Conservation (phyloP, 2,888 invertebrate species). For the Ypsolopha sequella region DNA sequence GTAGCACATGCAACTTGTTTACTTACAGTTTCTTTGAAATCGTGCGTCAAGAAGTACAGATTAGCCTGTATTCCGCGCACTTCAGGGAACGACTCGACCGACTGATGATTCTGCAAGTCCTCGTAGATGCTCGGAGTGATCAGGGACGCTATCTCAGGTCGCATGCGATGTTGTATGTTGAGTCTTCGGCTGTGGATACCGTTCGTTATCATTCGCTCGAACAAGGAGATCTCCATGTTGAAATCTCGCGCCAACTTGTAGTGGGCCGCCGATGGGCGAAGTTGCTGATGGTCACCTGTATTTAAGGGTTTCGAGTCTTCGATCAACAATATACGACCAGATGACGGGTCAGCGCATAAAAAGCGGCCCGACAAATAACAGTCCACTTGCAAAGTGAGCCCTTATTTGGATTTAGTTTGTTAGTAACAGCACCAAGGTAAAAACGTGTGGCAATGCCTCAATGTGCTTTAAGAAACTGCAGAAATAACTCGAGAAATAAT, state of each 20-base stretch:
- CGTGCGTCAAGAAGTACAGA: conserved; percentile 79
- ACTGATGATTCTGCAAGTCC: conserved; percentile 71
- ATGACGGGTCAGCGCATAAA: too few relatives aligned
- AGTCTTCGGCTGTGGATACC: conserved; percentile 73
- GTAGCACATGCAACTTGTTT: too few relatives aligned
- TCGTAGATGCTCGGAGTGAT: conserved; percentile 79
- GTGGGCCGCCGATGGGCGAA: conserved; percentile 79
- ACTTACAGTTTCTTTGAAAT: conserved; percentile 64
- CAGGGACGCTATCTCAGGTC: conserved; percentile 67
- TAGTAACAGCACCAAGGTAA: too few relatives aligned
- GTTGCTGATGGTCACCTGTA: conserved; percentile 83
- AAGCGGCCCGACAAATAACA: too few relatives aligned
- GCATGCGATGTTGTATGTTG: conserved; percentile 83
- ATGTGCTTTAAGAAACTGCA: too few relatives aligned
- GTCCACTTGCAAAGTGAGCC: too few relatives aligned
- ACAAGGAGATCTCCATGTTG: conserved; percentile 81
- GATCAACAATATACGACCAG: too few relatives aligned
- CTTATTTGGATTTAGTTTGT: too few relatives aligned
- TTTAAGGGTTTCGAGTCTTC: not conserved
- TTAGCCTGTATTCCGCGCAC: conserved; percentile 73
- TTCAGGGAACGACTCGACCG: conserved; percentile 67
- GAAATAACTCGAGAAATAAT: too few relatives aligned
- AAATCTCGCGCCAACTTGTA: conserved; percentile 74
- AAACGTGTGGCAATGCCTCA: too few relatives aligned
- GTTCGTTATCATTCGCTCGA: conserved; percentile 83